Base-by-base conservation (phyloP, 2,797 vertebrate genomes). In the Denticeps clupeoides region DNA sequence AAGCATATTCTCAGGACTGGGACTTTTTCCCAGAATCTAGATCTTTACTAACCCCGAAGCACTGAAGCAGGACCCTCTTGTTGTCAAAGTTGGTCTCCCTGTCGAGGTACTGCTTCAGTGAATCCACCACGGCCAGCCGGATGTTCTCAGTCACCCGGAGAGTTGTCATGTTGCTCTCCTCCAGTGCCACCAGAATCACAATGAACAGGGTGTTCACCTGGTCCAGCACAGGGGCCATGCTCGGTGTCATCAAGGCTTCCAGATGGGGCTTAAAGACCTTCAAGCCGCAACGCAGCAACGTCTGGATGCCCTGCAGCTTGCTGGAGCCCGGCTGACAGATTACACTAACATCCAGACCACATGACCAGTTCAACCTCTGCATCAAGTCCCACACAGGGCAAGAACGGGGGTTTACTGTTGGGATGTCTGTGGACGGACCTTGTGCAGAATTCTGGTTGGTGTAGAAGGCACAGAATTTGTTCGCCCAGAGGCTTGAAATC, bases 21-120 rank as follows among this genome's bases (percentile, higher is more conserved):
- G n/a, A n/a, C n/a, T n/a, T n/a, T n/a, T n/a, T n/a, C n/a, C n/a
- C n/a, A n/a, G n/a, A n/a, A n/a, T n/a, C n/a, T n/a, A n/a, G n/a
- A n/a, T n/a, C n/a, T n/a, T 12, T 21, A 51, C 72, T 29, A 63
- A 87, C 85, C 82, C 79, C 82, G 60, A 85, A 87, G 59, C 85
- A 87, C 57, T 85, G 83, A 53, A 87, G 69, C 60, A 86, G n/a
- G 13, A 83, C 68, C 61, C 65, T 79, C 65, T 80, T 86, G 16
- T 71, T 75, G 16, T 65, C 59, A 24, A 79, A 74, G 63, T 67
- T 57, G 4, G 21, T 52, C 57, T 83, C 73, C 6, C 23, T 64
- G 42, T 82, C 65, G 7, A 85, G 56, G 59, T 77, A 85, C 6
- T 10, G 22, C 8, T 55, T 49, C 0, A 85, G 54, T 6, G 81